Evolutionary conservation across 2,113 vertebrate genomes (phyloP).

Genomic region (Lophotis ruficrista): DNA sequence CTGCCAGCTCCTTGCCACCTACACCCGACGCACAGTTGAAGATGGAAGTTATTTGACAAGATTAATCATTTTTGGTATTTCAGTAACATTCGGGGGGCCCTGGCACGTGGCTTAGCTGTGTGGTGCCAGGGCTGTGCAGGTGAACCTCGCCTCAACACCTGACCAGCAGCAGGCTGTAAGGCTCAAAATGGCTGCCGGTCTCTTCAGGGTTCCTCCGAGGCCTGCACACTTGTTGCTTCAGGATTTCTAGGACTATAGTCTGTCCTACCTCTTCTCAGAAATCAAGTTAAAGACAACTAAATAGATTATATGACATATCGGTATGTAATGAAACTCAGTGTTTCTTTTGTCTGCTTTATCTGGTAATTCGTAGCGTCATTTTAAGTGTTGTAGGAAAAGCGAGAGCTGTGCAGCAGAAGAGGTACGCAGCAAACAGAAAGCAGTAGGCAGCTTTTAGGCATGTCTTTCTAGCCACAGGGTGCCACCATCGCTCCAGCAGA

Average conservation of each 20-base stretch:
- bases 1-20: background rate
- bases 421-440: background rate
- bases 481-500: conserved; percentile 53
- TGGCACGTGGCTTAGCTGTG: background rate
- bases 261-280: accelerated
- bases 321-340: background rate
- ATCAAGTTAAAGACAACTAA: background rate
- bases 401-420: background rate
- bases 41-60: background rate
- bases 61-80: background rate
- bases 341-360: background rate
- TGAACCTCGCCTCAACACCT: background rate
- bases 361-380: background rate
- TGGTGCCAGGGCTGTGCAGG: background rate
- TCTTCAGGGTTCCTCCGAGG: background rate
- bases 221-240: too few relatives aligned
- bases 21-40: accelerated
- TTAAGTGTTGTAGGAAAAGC: background rate
- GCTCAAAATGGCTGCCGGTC: too few relatives aligned
- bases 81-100: too few relatives aligned
- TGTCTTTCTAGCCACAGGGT: conserved; percentile 56
- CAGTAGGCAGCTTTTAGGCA: background rate
- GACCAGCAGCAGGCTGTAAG: background rate
- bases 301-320: accelerated
- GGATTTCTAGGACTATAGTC: background rate